These are phyloP conservation scores for Belonocnema kinseyi DNA, from an alignment of 1,140 invertebrate species.

Conservation along the genomic window DNA sequence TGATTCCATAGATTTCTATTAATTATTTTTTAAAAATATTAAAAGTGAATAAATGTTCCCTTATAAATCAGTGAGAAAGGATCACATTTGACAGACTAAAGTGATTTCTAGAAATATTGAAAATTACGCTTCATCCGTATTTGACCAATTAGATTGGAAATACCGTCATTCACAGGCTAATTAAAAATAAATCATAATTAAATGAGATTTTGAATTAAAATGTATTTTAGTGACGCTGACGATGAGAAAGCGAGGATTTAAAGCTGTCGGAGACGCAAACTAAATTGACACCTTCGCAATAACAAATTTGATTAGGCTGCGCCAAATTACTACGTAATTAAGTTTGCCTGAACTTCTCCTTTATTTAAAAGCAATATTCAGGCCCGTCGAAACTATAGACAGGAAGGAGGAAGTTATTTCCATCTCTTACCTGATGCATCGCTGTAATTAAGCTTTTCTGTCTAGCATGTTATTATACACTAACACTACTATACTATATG, in stretches of 20 bases:
- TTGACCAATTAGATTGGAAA: no score
- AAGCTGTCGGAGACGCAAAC: not conserved
- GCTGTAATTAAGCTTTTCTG: slow-evolving; percentile 41
- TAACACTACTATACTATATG: not conserved
- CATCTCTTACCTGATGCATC: slow-evolving; percentile 28
- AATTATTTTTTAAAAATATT: no score
- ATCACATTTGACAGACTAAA: no score
- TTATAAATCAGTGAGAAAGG: no score
- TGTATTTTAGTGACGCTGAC: not conserved
- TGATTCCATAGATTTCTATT: no score
- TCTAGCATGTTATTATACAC: not conserved
- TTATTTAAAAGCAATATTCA: slow-evolving; percentile 50
- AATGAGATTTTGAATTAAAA: not conserved
- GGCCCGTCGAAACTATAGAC: slow-evolving; percentile 11
- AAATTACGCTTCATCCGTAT: no score
- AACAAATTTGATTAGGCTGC: slow-evolving; percentile 52
- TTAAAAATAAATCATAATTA: not conserved
- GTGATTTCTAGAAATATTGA: no score
- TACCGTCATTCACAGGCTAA: not conserved
- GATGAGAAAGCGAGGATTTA: slow-evolving; percentile 1
- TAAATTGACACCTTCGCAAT: slow-evolving; percentile 27
- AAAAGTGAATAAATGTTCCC: no score
- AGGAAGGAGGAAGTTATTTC: slow-evolving; percentile 24
- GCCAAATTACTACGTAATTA: slow-evolving; percentile 54
- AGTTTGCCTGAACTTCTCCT: slow-evolving; percentile 42